These are phyloP conservation scores for Scaptomyza graminum DNA, from an alignment of 1,140 invertebrate genomes.

Conservation along the genomic window DNA sequence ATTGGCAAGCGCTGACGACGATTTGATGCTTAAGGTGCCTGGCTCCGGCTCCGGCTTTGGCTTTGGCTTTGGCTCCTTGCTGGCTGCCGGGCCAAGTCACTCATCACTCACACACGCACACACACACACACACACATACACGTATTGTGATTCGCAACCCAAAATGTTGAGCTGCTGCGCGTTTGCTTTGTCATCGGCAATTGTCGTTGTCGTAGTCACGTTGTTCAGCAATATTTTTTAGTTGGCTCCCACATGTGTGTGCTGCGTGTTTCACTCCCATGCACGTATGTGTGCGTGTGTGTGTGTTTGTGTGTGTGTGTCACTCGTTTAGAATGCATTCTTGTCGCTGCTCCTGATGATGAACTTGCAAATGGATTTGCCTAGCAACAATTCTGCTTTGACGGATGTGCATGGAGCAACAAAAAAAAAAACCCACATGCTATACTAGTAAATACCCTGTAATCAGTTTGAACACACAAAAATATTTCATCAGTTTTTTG, in stretches of 20 bases:
- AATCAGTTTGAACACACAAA: background rate
- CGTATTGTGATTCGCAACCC: conserved; percentile 62
- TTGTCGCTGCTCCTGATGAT: conserved; percentile 33
- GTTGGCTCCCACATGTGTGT: conserved; percentile 10
- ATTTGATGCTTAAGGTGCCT: conserved; percentile 77
- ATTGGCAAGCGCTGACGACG: conserved; percentile 57
- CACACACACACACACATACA: background rate
- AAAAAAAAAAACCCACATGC: background rate
- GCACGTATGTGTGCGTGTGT: conserved; percentile 3
- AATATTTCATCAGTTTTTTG: too few relatives aligned
- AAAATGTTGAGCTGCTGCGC: conserved; percentile 60
- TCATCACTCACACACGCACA: background rate
- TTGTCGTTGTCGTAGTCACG: conserved; percentile 74
- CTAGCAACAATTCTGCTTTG: conserved; percentile 37
- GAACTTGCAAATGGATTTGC: conserved; percentile 50
- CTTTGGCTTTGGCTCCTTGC: conserved; percentile 37
- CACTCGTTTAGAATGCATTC: conserved; percentile 42
- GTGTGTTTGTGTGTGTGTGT: conserved; percentile 30
- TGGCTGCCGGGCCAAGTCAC: conserved; percentile 32
- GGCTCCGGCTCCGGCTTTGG: conserved; percentile 29
- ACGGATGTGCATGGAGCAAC: conserved; percentile 24
- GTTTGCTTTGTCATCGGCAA: conserved; percentile 74
- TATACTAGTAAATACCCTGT: background rate
- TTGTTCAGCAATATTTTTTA: conserved; percentile 71
- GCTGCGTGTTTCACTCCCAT: conserved; percentile 1